These are phyloP conservation scores for Drosophila koepferae DNA, from an alignment of 2,888 invertebrate genomes.

Conservation along the genomic window DNA sequence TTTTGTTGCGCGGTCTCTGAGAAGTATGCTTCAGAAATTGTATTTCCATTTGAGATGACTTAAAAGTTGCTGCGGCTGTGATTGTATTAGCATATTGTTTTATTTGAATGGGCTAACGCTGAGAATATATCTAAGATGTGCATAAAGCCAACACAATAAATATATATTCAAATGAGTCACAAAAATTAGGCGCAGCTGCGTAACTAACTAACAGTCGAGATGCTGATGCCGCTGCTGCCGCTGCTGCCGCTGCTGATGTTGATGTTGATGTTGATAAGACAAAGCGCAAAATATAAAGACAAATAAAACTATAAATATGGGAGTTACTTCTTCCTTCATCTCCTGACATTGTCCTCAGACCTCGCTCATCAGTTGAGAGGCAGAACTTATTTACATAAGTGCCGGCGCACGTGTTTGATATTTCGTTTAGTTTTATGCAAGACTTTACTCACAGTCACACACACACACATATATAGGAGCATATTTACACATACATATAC, in stretches of 20 bases:
- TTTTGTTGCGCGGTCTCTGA: conserved; percentile 8
- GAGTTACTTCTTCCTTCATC: not conserved
- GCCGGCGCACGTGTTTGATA: conserved; percentile 72
- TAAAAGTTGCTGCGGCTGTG: conserved; percentile 23
- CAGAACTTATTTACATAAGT: conserved; percentile 73
- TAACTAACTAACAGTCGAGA: conserved; percentile 13
- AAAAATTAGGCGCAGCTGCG: conserved; percentile 58
- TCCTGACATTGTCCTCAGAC: not conserved
- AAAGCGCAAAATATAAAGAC: conserved; percentile 41
- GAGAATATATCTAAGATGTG: conserved; percentile 9
- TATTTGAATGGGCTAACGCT: conserved; percentile 22
- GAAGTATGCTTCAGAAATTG: conserved; percentile 27
- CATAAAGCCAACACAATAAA: conserved; percentile 33
- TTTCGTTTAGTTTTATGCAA: conserved; percentile 76
- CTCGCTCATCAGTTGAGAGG: conserved; percentile 5
- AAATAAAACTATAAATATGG: conserved; percentile 78
- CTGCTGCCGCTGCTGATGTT: conserved; percentile 32
- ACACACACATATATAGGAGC: conserved; percentile 10
- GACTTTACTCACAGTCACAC: conserved; percentile 32
- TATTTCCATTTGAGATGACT: conserved; percentile 17
- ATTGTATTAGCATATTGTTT: conserved; percentile 52
- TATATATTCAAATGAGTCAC: conserved; percentile 75
- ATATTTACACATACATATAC: conserved; percentile 5
- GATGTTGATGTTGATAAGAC: conserved; percentile 45
- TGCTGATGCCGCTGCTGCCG: conserved; percentile 14